phyloP scores from a whole-genome alignment of 2,797 vertebrate species.

The Pteropus rufus region DNA sequence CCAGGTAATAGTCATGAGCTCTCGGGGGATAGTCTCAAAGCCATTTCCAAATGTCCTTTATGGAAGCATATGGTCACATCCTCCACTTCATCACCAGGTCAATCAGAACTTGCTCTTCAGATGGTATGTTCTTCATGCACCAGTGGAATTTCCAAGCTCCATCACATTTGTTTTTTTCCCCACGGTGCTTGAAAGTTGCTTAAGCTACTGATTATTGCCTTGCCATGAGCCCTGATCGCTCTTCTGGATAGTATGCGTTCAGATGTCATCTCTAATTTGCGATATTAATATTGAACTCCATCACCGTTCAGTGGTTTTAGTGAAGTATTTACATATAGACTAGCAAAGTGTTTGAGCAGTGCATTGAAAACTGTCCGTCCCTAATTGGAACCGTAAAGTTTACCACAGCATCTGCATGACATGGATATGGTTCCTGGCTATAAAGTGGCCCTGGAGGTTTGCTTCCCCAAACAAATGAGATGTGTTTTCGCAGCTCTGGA shows the following conservation, averaged over 20 bases:
- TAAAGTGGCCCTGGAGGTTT: conserved; percentile 76
- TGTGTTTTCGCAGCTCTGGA: conserved; percentile 53
- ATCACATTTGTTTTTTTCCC: conserved; percentile 63
- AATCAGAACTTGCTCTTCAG: conserved; percentile 64
- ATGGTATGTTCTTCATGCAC: conserved; percentile 62
- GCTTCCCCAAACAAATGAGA: conserved; percentile 74
- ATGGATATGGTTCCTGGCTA: conserved; percentile 77
- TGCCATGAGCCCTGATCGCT: conserved; percentile 69
- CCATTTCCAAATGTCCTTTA: conserved; percentile 62
- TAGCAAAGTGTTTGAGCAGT: conserved; percentile 74
- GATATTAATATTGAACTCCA: conserved; percentile 79
- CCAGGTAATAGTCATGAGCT: conserved; percentile 60
- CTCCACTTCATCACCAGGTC: conserved; percentile 60
- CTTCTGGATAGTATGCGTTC: conserved; percentile 75
- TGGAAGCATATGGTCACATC: conserved; percentile 61
- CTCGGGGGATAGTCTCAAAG: conserved; percentile 63
- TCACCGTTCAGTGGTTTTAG: conserved; percentile 81
- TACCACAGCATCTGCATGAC: conserved; percentile 74
- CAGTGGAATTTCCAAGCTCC: conserved; percentile 47
- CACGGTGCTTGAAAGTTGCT: conserved; percentile 67
- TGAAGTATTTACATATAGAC: conserved; percentile 83
- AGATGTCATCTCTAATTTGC: conserved; percentile 82
- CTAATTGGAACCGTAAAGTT: conserved; percentile 80
- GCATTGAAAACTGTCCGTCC: conserved; percentile 74
- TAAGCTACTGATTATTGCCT: conserved; percentile 77